A percentile compares a stretch with the other conserved stretches of the same genome.
Evolutionary conservation across 2,113 vertebrate species (phyloP).

Genomic region (Tylochromis polylepis): DNA sequence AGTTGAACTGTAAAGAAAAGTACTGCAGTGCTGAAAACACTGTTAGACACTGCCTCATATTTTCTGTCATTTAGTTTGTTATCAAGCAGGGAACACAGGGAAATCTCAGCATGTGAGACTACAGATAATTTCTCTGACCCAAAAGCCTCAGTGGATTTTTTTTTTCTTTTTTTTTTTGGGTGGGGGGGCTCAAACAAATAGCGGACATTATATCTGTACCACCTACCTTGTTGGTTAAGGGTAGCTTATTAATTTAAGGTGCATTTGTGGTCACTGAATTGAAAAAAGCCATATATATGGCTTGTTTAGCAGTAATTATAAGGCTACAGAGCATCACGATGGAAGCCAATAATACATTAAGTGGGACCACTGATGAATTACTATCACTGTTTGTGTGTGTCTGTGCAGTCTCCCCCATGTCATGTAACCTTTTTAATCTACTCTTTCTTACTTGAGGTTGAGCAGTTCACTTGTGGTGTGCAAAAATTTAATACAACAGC

Average conservation of each 20-base stretch:
- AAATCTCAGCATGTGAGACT: background rate
- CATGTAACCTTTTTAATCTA: background rate
- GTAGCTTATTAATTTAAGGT: too few species aligned
- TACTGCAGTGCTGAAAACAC: constrained; percentile 11
- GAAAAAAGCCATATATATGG: background rate
- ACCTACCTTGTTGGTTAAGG: too few species aligned
- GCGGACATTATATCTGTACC: background rate
- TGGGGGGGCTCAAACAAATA: too few species aligned
- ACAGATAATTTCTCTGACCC: background rate
- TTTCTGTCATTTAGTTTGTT: background rate
- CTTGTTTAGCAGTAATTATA: background rate
- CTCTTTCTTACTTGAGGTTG: background rate
- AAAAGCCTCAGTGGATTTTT: background rate
- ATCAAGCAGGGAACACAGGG: background rate
- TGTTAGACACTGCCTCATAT: background rate
- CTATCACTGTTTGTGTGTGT: background rate
- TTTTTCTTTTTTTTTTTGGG: too few species aligned
- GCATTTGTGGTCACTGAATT: background rate
- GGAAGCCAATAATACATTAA: background rate
- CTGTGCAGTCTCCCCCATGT: accelerated
- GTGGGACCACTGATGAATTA: background rate
- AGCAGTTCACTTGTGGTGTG: background rate
- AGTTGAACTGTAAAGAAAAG: background rate
- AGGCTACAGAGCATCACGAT: background rate
- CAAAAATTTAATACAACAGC: background rate